Evolutionary conservation across 2,888 invertebrate genomes (phyloP), one percentile per base, ranked within the genome.

Genomic region (Cheilosia soror): DNA sequence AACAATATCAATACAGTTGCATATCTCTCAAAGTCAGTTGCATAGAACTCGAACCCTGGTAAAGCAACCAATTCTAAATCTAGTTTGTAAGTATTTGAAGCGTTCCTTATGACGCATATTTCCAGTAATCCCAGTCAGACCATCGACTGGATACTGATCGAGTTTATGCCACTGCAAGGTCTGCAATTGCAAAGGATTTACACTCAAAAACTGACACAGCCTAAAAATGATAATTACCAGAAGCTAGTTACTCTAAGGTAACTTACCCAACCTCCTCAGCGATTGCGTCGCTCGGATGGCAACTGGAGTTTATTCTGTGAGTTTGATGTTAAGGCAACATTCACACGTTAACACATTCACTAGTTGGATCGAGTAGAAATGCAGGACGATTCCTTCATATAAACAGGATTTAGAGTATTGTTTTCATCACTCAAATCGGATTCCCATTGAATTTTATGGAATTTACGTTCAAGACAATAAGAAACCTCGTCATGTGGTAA

Each of bases 1-100:
- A n/a, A n/a, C 6, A 42, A 42, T 5, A 15, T 44, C 31, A 20
- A 27, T 7, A 27, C 29, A 29, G 40, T 42, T 66, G 53, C 40
- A 42, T 7, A 5, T 27, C 53, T 25, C 20, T 47, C 7, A 11
- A 37, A n/a, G 20, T n/a, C 44, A 42, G 42, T 44, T n/a, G 68
- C 55, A 57, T 57, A 4, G 9, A 69, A 11, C 47, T 69, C 33
- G 5, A 27, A 37, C 2, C 37, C 33, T 71, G 69, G 69, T 71
- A 71, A 71, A 71, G 69, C 58, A 58, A 37, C 49, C 69, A 71
- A 71, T 71, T 57, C 57, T 57, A 71, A 71, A 58, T 37, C 47
- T 71, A 69, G 69, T 51, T 47, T 69, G 37, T 69, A 69, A 69
- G 69, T 69, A 20, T 20, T 42, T 25, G 6, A 9, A 27, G 66